A percentile compares a stretch with the other conserved stretches of the same genome.
Evolutionary conservation across 2,797 vertebrate genomes (phyloP).

Genomic region (Gorsachius magnificus): DNA sequence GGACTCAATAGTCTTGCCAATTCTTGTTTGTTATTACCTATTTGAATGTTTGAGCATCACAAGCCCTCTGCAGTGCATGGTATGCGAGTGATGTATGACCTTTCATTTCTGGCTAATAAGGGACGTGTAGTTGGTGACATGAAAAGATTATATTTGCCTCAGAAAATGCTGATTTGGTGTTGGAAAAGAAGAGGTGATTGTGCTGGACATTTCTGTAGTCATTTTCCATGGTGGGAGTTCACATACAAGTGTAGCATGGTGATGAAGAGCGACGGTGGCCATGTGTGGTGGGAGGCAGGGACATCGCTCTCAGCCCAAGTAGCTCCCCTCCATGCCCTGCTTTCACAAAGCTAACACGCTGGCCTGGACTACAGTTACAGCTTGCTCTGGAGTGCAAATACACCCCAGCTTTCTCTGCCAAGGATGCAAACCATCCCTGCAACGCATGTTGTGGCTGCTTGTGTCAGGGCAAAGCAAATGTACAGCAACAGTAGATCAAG

Average conservation of each 20-base stretch:
- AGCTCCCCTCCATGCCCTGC: background rate
- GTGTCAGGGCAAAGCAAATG: background rate
- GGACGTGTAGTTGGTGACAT: background rate
- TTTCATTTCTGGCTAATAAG: background rate
- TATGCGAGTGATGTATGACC: background rate
- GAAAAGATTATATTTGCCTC: background rate
- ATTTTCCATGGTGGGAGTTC: background rate
- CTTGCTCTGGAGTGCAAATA: background rate
- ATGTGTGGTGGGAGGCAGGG: background rate
- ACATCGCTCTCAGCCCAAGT: background rate
- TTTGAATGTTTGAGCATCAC: background rate
- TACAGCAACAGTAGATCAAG: background rate
- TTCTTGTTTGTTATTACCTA: background rate
- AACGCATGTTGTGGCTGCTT: accelerated
- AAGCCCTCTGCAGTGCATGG: background rate
- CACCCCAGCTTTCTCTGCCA: background rate
- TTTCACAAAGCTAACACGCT: background rate
- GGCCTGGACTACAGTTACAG: background rate
- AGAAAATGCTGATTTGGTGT: background rate
- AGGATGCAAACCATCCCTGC: background rate
- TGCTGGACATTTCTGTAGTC: background rate
- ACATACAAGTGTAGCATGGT: too few species aligned
- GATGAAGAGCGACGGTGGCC: background rate
- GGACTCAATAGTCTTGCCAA: background rate
- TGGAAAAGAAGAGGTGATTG: background rate